These are phyloP conservation scores for Pempheris klunzingeri DNA, from an alignment of 2,797 vertebrate genomes.

Conservation along the genomic window DNA sequence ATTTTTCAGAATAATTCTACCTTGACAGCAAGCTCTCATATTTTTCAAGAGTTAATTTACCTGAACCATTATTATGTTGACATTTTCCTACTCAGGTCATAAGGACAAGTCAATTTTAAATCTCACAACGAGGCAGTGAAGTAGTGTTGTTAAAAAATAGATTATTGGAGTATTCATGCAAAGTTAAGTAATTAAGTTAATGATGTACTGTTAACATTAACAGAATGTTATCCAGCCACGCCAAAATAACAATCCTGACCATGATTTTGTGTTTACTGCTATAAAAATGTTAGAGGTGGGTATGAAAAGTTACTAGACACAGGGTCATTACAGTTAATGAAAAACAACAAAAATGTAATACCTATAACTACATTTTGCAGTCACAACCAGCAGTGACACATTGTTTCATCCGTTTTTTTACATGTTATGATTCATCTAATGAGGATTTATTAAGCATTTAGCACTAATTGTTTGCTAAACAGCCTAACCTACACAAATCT, in stretches of 20 bases:
- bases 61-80: slow-evolving; percentile 12
- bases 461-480: not conserved
- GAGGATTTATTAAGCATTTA: slow-evolving; percentile 2
- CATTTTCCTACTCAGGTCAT: slow-evolving; percentile 19
- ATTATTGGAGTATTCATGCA: slow-evolving; percentile 1
- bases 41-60: slow-evolving; percentile 24
- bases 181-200: not conserved
- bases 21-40: not conserved
- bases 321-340: not conserved
- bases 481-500: not conserved
- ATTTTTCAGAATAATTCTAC: slow-evolving; percentile 3
- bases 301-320: not conserved
- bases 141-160: not conserved
- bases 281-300: not conserved
- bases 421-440: slow-evolving; percentile 7
- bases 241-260: not conserved
- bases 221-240: not conserved
- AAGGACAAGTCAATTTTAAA: slow-evolving; percentile 9
- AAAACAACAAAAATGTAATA: slow-evolving; percentile 1
- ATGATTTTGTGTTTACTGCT: not conserved
- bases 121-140: slow-evolving; percentile 14
- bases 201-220: slow-evolving; percentile 3
- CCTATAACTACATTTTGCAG: not conserved
- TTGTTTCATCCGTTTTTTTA: not conserved
- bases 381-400: not conserved